These are phyloP conservation scores for Aegithalos caudatus DNA, from an alignment of 2,113 vertebrate genomes.

Conservation along the genomic window DNA sequence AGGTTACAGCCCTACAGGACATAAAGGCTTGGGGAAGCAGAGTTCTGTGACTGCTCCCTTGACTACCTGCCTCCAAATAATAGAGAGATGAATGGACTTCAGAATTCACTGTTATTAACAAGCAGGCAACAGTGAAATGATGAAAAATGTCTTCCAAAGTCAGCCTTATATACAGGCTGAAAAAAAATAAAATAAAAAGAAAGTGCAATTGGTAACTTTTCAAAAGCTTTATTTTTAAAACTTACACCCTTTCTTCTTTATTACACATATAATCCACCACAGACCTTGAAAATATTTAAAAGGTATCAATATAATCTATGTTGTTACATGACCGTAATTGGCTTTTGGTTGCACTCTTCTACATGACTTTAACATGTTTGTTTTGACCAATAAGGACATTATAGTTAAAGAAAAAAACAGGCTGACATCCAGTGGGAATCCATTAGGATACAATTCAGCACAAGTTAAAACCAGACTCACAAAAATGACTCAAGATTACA, in stretches of 20 bases:
- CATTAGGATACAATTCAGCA: neutral
- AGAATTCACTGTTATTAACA: neutral
- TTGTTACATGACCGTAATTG: neutral
- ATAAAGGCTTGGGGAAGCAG: neutral
- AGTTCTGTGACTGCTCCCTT: neutral
- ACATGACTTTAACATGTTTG: neutral
- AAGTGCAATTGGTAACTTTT: neutral
- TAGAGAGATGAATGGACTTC: neutral
- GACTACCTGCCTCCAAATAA: neutral
- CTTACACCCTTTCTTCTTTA: neutral
- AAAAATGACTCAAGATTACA: neutral
- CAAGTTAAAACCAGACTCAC: neutral
- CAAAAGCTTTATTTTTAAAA: neutral
- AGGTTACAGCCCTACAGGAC: neutral
- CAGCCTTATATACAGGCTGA: neutral
- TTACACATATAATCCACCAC: neutral
- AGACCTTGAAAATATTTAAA: neutral
- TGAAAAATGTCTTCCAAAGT: neutral
- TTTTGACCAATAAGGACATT: neutral
- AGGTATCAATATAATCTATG: neutral
- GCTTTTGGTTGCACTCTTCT: neutral
- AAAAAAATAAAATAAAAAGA: accelerated
- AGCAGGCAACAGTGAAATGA: neutral
- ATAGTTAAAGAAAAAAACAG: neutral
- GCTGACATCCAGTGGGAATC: neutral